phyloP scores from a whole-genome alignment of 1,140 invertebrate species.

The Scaptomyza montana region DNA sequence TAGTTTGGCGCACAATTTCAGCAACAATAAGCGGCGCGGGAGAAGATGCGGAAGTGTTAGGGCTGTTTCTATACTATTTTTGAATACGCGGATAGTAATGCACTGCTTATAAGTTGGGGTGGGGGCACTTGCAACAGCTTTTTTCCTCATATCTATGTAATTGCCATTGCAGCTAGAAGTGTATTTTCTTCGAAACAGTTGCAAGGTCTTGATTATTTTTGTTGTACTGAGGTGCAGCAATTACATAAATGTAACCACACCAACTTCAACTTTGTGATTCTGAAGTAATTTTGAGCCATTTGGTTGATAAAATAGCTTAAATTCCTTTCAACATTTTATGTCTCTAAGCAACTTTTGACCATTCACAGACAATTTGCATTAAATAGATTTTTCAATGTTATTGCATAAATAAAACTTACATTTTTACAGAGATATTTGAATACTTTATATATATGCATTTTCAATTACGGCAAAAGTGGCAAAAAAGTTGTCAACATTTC shows the following conservation, averaged over 20 bases:
- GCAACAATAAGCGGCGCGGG: slow-evolving; percentile 24
- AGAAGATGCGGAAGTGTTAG: background rate
- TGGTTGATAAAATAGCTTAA: too few relatives aligned
- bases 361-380: background rate
- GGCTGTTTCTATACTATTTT: slow-evolving; percentile 44
- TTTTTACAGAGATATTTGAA: slow-evolving; percentile 58
- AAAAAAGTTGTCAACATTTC: slow-evolving; percentile 80
- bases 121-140: slow-evolving; percentile 24
- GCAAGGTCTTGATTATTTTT: background rate
- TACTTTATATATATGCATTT: slow-evolving; percentile 47
- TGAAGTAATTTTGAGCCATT: too few relatives aligned
- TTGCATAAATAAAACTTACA: background rate
- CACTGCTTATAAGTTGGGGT: slow-evolving; percentile 25
- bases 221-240: background rate
- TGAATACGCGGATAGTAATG: slow-evolving; percentile 69
- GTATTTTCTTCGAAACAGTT: slow-evolving; percentile 35
- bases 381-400: background rate
- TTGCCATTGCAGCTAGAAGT: background rate
- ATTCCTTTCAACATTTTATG: background rate
- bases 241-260: background rate
- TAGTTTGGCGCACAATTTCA: slow-evolving; percentile 62
- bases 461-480: slow-evolving; percentile 79
- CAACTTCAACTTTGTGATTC: too few relatives aligned
- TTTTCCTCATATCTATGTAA: slow-evolving; percentile 38
- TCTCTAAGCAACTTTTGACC: background rate